Evolutionary conservation across 2,797 vertebrate genomes (phyloP).

Genomic region (Rhadinocentrus ornatus): DNA sequence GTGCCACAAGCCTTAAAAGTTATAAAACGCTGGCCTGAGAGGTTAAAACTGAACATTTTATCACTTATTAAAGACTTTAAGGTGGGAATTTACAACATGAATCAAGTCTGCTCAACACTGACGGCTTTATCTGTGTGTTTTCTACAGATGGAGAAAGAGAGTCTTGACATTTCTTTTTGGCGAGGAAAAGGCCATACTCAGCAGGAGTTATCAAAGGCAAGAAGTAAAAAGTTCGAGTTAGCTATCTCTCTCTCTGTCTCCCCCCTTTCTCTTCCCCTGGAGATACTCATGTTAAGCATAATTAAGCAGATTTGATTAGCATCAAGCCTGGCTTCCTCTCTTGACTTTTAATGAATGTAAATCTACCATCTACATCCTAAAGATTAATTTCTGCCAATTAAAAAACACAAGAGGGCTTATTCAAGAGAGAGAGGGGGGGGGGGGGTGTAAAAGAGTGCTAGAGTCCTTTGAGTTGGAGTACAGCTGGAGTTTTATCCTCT

Average conservation of each 20-base stretch:
- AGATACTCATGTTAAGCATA: slow-evolving; percentile 99
- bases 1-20: slow-evolving; percentile 30
- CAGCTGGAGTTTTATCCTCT: slow-evolving; percentile 81
- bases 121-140: slow-evolving; percentile 76
- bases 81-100: slow-evolving; percentile 65
- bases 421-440: slow-evolving; percentile 80
- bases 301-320: slow-evolving; percentile 99
- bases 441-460: slow-evolving; percentile 74
- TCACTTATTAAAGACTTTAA: slow-evolving; percentile 60
- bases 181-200: slow-evolving; percentile 83
- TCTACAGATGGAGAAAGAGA: slow-evolving; percentile 77
- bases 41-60: slow-evolving; percentile 55
- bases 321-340: slow-evolving; percentile 99
- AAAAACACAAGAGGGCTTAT: slow-evolving; percentile 95
- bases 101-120: slow-evolving; percentile 64
- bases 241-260: slow-evolving; percentile 74
- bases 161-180: slow-evolving; percentile 84
- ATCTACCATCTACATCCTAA: slow-evolving; percentile 99
- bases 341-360: slow-evolving; percentile 99
- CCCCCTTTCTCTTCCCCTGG: slow-evolving; percentile 86
- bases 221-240: slow-evolving; percentile 82
- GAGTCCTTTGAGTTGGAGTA: slow-evolving; percentile 82
- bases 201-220: slow-evolving; percentile 86
- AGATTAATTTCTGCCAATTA: slow-evolving; percentile 99
- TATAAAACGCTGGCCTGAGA: slow-evolving; percentile 23